Base-by-base conservation (phyloP, 2,888 invertebrate genomes). In the Aporophyla nigra region DNA sequence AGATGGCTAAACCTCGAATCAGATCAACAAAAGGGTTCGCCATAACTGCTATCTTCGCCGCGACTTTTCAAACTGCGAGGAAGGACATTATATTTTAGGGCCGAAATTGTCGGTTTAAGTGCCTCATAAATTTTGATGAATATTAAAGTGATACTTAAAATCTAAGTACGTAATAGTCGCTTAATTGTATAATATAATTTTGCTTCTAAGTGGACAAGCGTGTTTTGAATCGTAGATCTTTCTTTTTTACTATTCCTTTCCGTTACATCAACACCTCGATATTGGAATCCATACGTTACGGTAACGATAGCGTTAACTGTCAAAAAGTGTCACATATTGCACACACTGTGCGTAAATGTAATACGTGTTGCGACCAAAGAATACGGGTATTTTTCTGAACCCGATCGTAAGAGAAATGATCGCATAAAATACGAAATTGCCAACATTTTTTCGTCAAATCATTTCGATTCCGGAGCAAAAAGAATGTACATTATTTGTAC, bases 301-400 rank as follows among this genome's bases (percentile, higher is more conserved):
- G 84, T 85, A 87, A 88, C 82, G 88, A 84, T 80, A 77, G 75
- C 51, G 85, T 85, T 89, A 83, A 89, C 83, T 76, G 86, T 80
- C 78, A 66, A 67, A 76, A 78, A 79, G 76, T 82, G 80, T 87
- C 80, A 82, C 82, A 85, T 83, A 84, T 87, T 85, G 80, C 80
- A 73, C 80, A 83, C 71, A 70, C 80, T 86, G 84, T 80, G 63
- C 76, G 76, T 80, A 78, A 49, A 71, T 80, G 72, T 75, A 77
- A 74, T 68, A 71, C 80, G 73, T 75, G 81, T 80, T 71, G 72
- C 71, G 62, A 63, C 74, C 68, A 51, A 81, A 63, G 68, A 76
- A 86, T 72, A 78, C 66, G 70, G 21, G 40, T 71, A 78, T 82
- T 77, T 79, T 74, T 65, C 74, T 72, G 75, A 81, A 77, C 76